These are phyloP conservation scores for Hypselothyrea guttata DNA, from an alignment of 2,888 invertebrate genomes.

Conservation along the genomic window DNA sequence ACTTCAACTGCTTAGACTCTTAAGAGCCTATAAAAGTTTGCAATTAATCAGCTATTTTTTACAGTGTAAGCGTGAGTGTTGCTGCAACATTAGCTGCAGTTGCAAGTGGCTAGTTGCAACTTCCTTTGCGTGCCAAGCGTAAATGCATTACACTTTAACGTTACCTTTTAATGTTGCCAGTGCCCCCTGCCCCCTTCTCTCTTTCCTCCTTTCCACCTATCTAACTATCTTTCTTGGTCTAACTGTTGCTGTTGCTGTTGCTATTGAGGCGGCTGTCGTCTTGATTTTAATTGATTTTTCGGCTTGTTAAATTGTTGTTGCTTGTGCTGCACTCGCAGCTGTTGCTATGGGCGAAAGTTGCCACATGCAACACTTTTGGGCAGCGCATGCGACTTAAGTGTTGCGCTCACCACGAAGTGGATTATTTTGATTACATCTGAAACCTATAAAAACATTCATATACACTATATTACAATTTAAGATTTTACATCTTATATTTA, in stretches of 20 bases:
- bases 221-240: too few species aligned
- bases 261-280: conserved; percentile 37
- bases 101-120: conserved; percentile 63
- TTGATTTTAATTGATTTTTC: conserved; percentile 70
- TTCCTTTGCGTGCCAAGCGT: conserved; percentile 78
- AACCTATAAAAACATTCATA: too few species aligned
- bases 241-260: too few species aligned
- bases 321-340: conserved; percentile 49
- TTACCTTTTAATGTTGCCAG: conserved; percentile 62
- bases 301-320: conserved; percentile 33
- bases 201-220: background rate
- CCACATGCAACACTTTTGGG: conserved; percentile 9
- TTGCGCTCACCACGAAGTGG: too few species aligned
- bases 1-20: too few species aligned
- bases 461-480: too few species aligned
- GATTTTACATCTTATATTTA: too few species aligned
- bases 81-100: conserved; percentile 56
- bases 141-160: conserved; percentile 73
- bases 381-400: too few species aligned
- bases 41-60: too few species aligned
- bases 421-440: background rate
- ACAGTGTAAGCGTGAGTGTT: conserved; percentile 14
- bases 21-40: background rate
- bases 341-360: conserved; percentile 63
- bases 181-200: background rate